Base-by-base conservation (phyloP, 23 tunicate genomes). In the Halocynthia roretzi region DNA sequence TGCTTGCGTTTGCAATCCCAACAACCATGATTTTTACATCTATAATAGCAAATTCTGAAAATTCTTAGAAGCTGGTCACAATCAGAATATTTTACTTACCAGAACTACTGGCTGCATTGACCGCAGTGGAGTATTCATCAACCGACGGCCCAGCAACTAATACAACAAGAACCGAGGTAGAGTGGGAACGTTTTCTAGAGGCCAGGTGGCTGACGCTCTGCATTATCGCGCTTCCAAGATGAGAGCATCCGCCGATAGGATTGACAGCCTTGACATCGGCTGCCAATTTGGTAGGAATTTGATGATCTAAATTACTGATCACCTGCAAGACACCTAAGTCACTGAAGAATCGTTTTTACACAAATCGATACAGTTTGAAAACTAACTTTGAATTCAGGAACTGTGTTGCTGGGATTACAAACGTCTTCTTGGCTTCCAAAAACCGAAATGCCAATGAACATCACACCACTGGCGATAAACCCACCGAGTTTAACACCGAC, bases 171-270 rank as follows among this genome's bases (percentile, higher is more conserved):
- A 74, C 56, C 12, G 78, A 0, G n/a, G 63, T 74, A 40, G 56
- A 22, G 31, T 54, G 21, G 7, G 78, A 64, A 8, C 78, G 78
- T 54, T n/a, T 52, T 9, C 10, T 20, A 17, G 31, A 22, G 5
- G 55, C 21, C 20, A 74, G 18, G 31, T 74, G 56, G 8, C 56
- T 18, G 64, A 74, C 14, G 1, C 64, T 6, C 5, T 74, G 64
- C 19, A 48, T 54, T 10, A 74, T 53, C 64, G 60, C 65, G 22
- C 56, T 62, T 8, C 78, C 78, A 54, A 74, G 50, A 18, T 74
- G 78, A 22, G 78, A 53, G 7, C 78, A 74, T 10, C 78, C 78
- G 9, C 78, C 78, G 11, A 74, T 6, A 50, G 55, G 78, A 19
- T 74, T 74, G 17, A 74, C 5, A 50, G 18, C 31, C 31, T 31